Evolutionary conservation across 2,888 invertebrate genomes (phyloP), one percentile per base, ranked within the genome.

Genomic region (Theretra japonica): DNA sequence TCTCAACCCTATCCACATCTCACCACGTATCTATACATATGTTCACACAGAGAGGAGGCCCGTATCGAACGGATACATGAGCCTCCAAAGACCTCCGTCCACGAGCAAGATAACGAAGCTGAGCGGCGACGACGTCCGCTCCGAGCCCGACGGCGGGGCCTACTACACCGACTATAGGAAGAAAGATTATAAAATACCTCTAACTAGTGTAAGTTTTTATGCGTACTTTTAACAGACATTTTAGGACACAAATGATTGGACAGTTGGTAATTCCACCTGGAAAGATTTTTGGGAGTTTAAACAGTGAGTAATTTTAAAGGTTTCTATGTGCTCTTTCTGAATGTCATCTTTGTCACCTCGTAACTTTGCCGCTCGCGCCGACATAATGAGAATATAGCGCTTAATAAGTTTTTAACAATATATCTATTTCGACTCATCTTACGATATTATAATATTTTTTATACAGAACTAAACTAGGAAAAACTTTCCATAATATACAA

Each of bases 61-160:
- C 0, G 91, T 95, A 7, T 91, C 93, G 19, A 95, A 94, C 74
- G 95, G 95, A 30, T 95, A 95, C 83, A 95, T 95, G 95, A 95
- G 95, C 76, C 86, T 95, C 21, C 94, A 95, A 76, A 86, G 95
- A 58, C 95, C 95, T 28, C 87, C 89, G 7, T 88, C 93, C 19
- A 81, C 83, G 30, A 79, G 82, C 70, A 91, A 89, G 81, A 79
- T 89, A 70, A 81, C 87, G 7, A 91, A 90, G 72, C 78, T 87
- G 11, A 82, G 81, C 68, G 84, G 83, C 0, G 94, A 95, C 0
- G 94, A 94, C 71, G 85, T 88, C 28, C 90, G 94, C 76, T 90
- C 93, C 0, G 94, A 95, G 73, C 94, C 94, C 0, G 95, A 95
- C 23, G 94, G 92, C 0, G 93, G 93, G 30, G 89, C 93, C 7